Evolutionary conservation across 2,113 vertebrate genomes (phyloP).

Genomic region (Nerophis ophidion): DNA sequence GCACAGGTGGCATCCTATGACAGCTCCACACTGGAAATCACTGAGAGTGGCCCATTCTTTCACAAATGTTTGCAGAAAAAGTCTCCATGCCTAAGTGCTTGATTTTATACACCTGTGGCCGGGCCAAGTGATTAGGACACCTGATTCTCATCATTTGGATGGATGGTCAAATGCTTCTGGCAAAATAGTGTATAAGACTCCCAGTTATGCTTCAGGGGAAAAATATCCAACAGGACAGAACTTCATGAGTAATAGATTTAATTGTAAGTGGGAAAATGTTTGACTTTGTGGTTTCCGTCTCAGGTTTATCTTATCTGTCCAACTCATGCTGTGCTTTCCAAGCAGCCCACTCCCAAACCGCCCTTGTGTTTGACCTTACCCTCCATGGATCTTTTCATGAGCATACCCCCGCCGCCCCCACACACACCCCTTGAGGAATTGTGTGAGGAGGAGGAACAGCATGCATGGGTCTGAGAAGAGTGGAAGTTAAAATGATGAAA

Average conservation of each 20-base stretch:
- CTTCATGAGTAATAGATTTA: slow-evolving; percentile 12
- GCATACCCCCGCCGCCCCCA: not conserved
- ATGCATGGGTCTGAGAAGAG: slow-evolving; percentile 6
- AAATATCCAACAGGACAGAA: not conserved
- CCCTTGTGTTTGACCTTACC: slow-evolving; percentile 41
- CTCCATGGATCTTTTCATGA: slow-evolving; percentile 19
- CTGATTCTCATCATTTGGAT: no score
- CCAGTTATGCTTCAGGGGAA: slow-evolving; percentile 5
- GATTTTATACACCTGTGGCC: no score
- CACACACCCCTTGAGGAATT: not conserved
- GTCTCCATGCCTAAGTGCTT: no score
- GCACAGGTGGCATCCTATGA: no score
- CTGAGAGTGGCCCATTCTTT: no score
- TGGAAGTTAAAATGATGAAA: slow-evolving; percentile 20
- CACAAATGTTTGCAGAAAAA: no score
- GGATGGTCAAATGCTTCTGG: no score
- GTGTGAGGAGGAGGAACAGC: slow-evolving; percentile 8
- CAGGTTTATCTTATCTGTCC: slow-evolving; percentile 17
- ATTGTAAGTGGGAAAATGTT: slow-evolving; percentile 4
- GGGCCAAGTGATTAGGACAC: no score
- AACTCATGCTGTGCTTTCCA: slow-evolving; percentile 11
- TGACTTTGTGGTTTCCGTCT: slow-evolving; percentile 20
- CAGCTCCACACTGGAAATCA: no score
- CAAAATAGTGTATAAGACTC: slow-evolving; percentile 1
- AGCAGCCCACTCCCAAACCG: slow-evolving; percentile 13